phyloP scores from a whole-genome alignment of 2,797 vertebrate genomes.

The Syndactyla subalaris region DNA sequence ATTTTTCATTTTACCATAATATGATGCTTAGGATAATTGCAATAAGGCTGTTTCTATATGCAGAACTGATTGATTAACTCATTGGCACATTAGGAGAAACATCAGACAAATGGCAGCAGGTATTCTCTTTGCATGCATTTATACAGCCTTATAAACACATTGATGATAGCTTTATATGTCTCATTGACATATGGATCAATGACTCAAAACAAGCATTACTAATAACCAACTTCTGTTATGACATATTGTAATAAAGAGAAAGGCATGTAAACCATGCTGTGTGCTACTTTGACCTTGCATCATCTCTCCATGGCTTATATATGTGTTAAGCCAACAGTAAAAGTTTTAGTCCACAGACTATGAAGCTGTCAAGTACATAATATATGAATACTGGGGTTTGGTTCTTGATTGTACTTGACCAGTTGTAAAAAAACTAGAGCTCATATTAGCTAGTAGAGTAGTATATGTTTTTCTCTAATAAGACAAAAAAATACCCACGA shows the following conservation, averaged over 20 bases:
- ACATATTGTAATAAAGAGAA: background rate
- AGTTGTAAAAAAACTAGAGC: background rate
- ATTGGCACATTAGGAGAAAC: background rate
- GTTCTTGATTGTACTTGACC: background rate
- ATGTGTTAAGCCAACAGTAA: background rate
- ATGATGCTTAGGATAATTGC: background rate
- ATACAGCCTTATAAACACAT: slow-evolving; percentile 3
- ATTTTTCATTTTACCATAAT: background rate
- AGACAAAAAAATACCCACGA: background rate
- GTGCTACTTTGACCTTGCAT: background rate
- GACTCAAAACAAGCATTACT: background rate
- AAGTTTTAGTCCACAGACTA: background rate
- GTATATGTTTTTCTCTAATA: background rate
- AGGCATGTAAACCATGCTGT: background rate
- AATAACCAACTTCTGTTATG: background rate
- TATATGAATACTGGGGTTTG: background rate
- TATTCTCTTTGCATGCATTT: slow-evolving; percentile 9
- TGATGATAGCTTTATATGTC: background rate
- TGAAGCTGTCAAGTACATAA: background rate
- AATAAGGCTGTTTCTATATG: background rate
- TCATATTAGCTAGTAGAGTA: background rate
- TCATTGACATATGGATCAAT: background rate
- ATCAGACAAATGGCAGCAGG: background rate
- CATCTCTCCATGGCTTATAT: background rate
- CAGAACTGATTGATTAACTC: background rate